phyloP scores from a whole-genome alignment of 2,113 vertebrate genomes.

The Chamaetylas fuelleborni region DNA sequence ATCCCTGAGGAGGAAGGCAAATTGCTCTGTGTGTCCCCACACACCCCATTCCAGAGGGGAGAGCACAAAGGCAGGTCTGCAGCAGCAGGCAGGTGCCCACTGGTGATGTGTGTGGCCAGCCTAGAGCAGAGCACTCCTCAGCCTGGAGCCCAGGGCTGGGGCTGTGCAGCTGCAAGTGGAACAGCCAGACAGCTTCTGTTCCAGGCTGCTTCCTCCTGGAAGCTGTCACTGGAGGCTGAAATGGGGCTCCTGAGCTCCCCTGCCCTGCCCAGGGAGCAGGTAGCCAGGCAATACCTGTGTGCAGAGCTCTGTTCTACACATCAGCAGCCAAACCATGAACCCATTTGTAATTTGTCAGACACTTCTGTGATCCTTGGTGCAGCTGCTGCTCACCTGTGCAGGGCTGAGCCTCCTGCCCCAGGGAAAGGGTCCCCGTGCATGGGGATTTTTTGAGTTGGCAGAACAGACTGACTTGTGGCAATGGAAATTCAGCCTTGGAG shows the following conservation, averaged over 20 bases:
- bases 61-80: background rate
- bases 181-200: background rate
- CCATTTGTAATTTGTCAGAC: background rate
- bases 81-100: background rate
- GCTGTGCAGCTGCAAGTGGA: background rate
- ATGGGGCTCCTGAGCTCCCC: background rate
- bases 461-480: background rate
- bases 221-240: background rate
- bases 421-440: background rate
- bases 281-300: background rate
- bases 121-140: background rate
- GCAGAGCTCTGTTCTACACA: background rate
- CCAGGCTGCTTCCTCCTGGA: background rate
- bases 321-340: background rate
- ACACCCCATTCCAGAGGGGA: fast-evolving
- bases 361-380: background rate
- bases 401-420: background rate
- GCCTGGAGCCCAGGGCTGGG: background rate
- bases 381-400: background rate
- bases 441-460: background rate
- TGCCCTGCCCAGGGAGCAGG: background rate
- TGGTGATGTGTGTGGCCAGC: background rate
- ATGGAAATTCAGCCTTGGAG: background rate
- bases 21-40: background rate
- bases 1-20: background rate